These are phyloP conservation scores for Gerris lacustris DNA, from an alignment of 2,888 invertebrate genomes.

Conservation along the genomic window DNA sequence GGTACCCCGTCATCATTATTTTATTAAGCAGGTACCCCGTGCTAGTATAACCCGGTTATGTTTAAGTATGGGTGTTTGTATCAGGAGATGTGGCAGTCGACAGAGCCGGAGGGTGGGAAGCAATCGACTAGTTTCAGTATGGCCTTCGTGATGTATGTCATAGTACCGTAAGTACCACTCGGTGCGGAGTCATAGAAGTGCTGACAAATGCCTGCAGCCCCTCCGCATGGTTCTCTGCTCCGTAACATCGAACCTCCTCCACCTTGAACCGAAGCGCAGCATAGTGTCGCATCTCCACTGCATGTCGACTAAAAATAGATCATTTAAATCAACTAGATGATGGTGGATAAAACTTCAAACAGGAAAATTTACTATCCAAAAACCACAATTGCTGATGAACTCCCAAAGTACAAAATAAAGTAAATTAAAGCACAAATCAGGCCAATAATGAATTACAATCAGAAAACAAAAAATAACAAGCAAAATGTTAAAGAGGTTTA, in stretches of 20 bases:
- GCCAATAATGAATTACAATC: no score
- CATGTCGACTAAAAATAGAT: conserved; percentile 54
- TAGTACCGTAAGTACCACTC: conserved; percentile 92
- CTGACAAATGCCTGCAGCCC: conserved; percentile 89
- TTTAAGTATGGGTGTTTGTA: not conserved
- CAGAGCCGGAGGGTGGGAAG: conserved; percentile 60
- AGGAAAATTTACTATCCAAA: no score
- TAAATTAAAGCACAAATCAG: no score
- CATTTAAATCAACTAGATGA: conserved; percentile 14
- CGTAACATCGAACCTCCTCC: conserved; percentile 44
- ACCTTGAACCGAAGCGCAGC: conserved; percentile 69
- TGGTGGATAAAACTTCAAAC: no score
- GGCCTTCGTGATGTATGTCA: conserved; percentile 87
- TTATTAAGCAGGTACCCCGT: no score
- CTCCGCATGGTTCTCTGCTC: conserved; percentile 67
- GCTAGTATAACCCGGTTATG: no score
- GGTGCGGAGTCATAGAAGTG: conserved; percentile 98
- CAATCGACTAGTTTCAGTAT: conserved; percentile 62
- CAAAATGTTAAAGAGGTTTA: no score
- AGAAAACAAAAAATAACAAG: no score
- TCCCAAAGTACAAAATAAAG: no score
- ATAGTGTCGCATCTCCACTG: conserved; percentile 83
- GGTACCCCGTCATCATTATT: no score
- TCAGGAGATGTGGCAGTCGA: conserved; percentile 59
- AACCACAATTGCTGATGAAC: no score